Base-by-base conservation (phyloP, 2,888 invertebrate genomes). In the Orchesellides sinensis region DNA sequence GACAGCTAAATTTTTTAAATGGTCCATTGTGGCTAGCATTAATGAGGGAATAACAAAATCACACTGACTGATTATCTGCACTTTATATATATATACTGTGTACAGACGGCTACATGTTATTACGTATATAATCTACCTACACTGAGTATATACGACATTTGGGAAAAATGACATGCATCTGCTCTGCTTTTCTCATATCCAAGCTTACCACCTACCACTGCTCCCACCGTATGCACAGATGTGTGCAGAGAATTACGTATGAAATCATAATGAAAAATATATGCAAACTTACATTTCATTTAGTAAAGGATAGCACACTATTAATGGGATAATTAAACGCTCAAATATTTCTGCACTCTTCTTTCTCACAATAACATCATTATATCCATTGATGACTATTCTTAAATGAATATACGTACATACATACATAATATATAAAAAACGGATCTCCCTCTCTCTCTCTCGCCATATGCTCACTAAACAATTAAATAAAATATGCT, bases 1-100 rank as follows among this genome's bases (percentile, higher is more conserved):
- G 80, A 80, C 80, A 80, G 80, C 72, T 80, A 73, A 80, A 80
- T 80, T 80, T 80, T 79, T 80, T 80, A 80, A 80, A 80, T 80
- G 72, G 72, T 80, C 66, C 80, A 80, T 73, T 80, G 80, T 80
- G 66, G 72, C 72, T 40, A 61, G 72, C 80, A 80, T 80, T 80
- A 80, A 80, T 80, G 80, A 80, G 80, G 40, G 66, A 80, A 73
- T 25, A 66, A 52, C 19, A 73, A 80, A 80, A 80, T 80, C 80
- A 80, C 80, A 80, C 72, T 80, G 54, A 49, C 69, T 78, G 19
- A 68, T 29, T 74, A 25, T 21, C 32, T 40, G 19, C 23, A 54
- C 63, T 12, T 54, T 54, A 14, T 54, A 54, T 54, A 14, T 54
- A 21, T n/a, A n/a, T n/a, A n/a, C n/a, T n/a, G 14, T 54, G 23